Conservation (phyloP, 2,888 invertebrate species). For the Platycheirus albimanus region DNA sequence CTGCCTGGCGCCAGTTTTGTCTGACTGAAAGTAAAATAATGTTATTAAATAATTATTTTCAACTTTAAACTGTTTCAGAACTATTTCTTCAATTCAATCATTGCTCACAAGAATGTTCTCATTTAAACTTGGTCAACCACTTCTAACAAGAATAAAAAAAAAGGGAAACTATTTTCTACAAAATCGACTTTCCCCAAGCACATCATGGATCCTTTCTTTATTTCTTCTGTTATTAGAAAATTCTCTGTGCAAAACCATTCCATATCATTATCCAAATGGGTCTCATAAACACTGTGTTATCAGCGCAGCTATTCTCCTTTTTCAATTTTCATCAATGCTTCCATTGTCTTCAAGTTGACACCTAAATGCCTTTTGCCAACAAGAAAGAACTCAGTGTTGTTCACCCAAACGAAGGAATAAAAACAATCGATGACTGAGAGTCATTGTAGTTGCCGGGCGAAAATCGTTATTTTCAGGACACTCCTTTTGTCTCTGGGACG, state of each 20-base stretch:
- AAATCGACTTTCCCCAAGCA: constrained; percentile 5
- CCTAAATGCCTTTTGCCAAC: neutral
- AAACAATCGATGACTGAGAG: constrained; percentile 25
- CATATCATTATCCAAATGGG: constrained; percentile 24
- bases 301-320: constrained; percentile 16
- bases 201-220: constrained; percentile 13
- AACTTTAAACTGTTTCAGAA: constrained; percentile 7
- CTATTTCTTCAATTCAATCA: constrained; percentile 18
- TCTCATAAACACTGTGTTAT: constrained; percentile 18
- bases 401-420: constrained; percentile 13
- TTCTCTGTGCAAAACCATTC: constrained; percentile 13
- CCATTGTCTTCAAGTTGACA: neutral
- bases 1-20: no score
- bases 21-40: no score
- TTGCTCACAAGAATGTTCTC: no score
- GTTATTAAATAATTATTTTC: constrained; percentile 5
- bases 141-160: neutral
- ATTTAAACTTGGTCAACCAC: neutral
- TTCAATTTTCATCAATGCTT: constrained; percentile 8
- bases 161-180: neutral
- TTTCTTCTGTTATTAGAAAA: constrained; percentile 2
- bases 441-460: neutral
- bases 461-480: constrained; percentile 6
- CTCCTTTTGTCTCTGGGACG: neutral
- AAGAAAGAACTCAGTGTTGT: constrained; percentile 2